A percentile compares a stretch with the other conserved stretches of the same genome.
phyloP scores from a whole-genome alignment of 2,797 vertebrate species.

The Siniperca obscura region DNA sequence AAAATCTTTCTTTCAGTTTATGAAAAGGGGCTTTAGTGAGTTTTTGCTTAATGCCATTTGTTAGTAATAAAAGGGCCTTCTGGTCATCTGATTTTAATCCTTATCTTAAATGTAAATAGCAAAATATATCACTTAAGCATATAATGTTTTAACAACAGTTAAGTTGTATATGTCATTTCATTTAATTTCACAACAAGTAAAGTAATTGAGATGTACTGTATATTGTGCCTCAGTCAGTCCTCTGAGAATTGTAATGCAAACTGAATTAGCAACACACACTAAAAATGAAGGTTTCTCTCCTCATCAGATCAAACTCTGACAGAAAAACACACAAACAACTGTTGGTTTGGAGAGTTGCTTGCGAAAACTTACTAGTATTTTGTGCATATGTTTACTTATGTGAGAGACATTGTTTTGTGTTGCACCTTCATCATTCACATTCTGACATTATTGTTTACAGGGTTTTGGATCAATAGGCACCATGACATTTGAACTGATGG shows the following conservation, averaged over 20 bases:
- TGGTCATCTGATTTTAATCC: neutral
- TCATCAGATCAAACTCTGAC: neutral
- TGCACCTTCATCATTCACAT: neutral
- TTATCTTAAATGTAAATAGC: neutral
- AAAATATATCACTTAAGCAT: neutral
- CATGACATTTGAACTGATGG: neutral
- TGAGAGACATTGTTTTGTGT: neutral
- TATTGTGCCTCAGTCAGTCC: neutral
- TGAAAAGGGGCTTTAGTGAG: slow-evolving; percentile 11
- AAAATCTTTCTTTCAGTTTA: slow-evolving; percentile 18
- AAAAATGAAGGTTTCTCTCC: neutral
- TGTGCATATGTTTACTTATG: neutral
- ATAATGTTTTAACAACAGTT: neutral
- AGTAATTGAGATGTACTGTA: neutral
- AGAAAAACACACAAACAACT: neutral
- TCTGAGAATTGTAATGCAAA: neutral
- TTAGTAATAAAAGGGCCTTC: neutral
- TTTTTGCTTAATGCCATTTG: neutral
- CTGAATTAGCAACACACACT: neutral
- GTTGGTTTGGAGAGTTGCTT: neutral
- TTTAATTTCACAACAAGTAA: neutral
- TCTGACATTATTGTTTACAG: too few relatives aligned
- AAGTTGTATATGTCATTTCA: neutral
- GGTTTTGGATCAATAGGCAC: neutral
- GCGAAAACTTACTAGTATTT: neutral